phyloP scores from a whole-genome alignment of 2,797 vertebrate genomes.

The Prionace glauca region DNA sequence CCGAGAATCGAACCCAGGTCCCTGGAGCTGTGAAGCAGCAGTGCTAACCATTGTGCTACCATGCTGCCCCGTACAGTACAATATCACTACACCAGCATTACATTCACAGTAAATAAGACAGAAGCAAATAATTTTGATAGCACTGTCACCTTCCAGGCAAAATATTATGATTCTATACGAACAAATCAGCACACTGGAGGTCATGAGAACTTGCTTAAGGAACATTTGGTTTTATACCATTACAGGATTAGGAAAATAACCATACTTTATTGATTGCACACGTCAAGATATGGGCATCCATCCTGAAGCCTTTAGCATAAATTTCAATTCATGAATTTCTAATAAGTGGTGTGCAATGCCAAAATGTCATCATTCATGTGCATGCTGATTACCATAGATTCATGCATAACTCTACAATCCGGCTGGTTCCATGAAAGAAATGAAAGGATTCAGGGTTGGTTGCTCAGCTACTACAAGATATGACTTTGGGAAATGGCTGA shows the following conservation, averaged over 20 bases:
- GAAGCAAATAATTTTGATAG: neutral
- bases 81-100: no score
- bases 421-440: neutral
- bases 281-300: conserved; percentile 16
- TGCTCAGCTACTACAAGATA: neutral
- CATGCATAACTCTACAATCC: neutral
- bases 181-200: neutral
- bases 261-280: conserved; percentile 27
- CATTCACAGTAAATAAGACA: neutral
- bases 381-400: neutral
- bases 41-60: no score
- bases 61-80: no score
- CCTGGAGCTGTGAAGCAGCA: no score
- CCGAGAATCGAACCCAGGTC: no score
- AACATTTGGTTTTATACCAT: neutral
- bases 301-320: neutral
- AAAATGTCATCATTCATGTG: conserved; percentile 10
- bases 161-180: neutral
- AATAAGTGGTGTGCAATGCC: neutral
- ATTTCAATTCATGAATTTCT: conserved; percentile 29
- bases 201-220: neutral
- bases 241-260: neutral
- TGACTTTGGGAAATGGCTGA: neutral
- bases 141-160: neutral
- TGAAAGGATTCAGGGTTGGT: neutral